Evolutionary conservation across 2,797 vertebrate genomes (phyloP).

Genomic region (Prunella strophiata): DNA sequence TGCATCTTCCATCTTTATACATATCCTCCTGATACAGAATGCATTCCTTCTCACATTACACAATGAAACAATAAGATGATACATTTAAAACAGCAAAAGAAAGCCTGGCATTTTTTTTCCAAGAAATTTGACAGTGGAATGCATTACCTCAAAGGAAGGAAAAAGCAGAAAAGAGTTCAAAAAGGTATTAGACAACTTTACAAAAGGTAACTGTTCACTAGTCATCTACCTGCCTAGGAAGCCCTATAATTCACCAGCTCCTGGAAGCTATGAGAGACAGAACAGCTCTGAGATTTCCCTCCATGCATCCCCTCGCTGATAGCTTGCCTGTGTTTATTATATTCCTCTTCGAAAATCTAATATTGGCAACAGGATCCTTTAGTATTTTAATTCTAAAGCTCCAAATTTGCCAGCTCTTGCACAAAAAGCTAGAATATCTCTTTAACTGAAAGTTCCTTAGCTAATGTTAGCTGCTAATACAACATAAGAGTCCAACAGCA

Average conservation of each 20-base stretch:
- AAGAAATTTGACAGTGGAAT: background rate
- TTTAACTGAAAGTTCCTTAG: background rate
- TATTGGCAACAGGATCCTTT: background rate
- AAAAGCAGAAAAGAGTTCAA: background rate
- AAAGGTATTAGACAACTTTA: background rate
- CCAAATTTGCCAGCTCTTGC: background rate
- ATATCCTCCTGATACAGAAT: background rate
- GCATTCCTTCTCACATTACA: background rate
- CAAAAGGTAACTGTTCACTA: background rate
- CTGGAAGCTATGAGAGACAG: background rate
- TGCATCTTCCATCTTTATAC: background rate
- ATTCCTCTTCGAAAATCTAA: background rate
- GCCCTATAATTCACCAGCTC: background rate
- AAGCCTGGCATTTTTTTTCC: background rate
- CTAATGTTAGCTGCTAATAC: background rate
- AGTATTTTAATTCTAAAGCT: background rate
- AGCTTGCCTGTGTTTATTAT: background rate
- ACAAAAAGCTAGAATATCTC: background rate
- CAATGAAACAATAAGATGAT: background rate
- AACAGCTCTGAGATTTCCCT: background rate
- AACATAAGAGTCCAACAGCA: background rate
- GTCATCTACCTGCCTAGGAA: background rate
- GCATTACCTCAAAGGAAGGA: background rate
- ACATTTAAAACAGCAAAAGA: background rate
- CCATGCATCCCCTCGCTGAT: background rate